Evolutionary conservation across 2,113 vertebrate species (phyloP).

Genomic region (Callipepla squamata): DNA sequence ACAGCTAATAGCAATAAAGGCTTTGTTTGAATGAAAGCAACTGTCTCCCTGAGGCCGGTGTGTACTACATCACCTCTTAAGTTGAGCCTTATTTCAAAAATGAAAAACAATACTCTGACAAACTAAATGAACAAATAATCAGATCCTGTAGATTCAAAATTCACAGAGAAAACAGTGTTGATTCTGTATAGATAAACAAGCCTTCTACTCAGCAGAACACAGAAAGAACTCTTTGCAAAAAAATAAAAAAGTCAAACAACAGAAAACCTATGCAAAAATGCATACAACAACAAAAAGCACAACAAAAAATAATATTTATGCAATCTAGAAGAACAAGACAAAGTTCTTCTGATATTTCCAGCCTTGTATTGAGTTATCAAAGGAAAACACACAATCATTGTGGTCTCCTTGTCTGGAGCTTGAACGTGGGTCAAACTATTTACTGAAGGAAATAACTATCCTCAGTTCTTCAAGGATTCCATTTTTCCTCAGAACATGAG

Average conservation of each 20-base stretch:
- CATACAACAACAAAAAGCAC: rapidly evolving
- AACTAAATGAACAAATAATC: neutral
- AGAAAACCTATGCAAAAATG: neutral
- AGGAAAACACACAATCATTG: neutral
- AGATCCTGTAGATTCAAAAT: neutral
- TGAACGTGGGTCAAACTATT: neutral
- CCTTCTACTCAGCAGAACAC: neutral
- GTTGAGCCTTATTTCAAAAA: neutral
- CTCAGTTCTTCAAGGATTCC: neutral
- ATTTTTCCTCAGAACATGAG: neutral
- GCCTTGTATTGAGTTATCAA: neutral
- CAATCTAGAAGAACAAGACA: neutral
- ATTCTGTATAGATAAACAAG: neutral
- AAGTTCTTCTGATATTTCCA: neutral
- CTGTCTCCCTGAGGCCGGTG: neutral
- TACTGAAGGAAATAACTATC: neutral
- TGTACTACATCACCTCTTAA: neutral
- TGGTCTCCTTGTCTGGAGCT: neutral
- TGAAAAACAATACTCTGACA: neutral
- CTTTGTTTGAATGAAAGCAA: neutral
- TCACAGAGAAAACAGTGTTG: neutral
- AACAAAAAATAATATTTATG: rapidly evolving
- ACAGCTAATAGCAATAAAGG: neutral
- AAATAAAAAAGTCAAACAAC: neutral
- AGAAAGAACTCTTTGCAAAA: neutral